A percentile compares a stretch with the other conserved stretches of the same genome.
These are phyloP conservation scores for Allophyes oxyacanthae DNA, from an alignment of 2,888 invertebrate genomes.

Conservation along the genomic window DNA sequence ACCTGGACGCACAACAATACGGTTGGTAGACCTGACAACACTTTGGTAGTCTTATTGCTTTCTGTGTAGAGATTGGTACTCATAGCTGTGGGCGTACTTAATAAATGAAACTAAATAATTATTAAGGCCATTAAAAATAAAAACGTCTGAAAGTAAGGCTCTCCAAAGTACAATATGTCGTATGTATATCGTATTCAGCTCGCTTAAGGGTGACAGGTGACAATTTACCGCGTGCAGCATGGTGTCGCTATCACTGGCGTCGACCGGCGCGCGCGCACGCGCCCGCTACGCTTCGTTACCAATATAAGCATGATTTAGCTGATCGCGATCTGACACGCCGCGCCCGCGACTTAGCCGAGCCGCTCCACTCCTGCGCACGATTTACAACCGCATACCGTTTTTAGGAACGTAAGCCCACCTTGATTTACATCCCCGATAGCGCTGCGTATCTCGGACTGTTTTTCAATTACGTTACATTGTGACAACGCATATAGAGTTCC, in stretches of 20 bases:
- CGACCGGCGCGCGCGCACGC: slow-evolving; percentile 62
- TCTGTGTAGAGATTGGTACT: slow-evolving; percentile 12
- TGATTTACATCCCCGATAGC: slow-evolving; percentile 53
- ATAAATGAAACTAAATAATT: background rate
- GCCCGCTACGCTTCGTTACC: slow-evolving; percentile 79
- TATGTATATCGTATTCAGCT: background rate
- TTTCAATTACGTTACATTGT: slow-evolving; percentile 73
- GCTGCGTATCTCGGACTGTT: slow-evolving; percentile 51
- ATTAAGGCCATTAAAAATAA: background rate
- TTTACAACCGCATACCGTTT: slow-evolving; percentile 57
- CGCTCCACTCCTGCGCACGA: slow-evolving; percentile 45
- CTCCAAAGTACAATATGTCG: slow-evolving; percentile 1
- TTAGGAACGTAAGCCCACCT: slow-evolving; percentile 51
- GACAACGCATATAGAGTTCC: slow-evolving; percentile 57
- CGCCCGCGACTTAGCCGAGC: slow-evolving; percentile 32
- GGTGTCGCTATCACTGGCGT: slow-evolving; percentile 13
- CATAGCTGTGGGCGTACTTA: too few relatives aligned
- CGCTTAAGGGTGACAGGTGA: slow-evolving; percentile 30
- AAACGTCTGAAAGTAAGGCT: background rate
- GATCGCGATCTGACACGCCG: slow-evolving; percentile 69
- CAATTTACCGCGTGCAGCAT: slow-evolving; percentile 40
- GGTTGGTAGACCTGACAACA: slow-evolving; percentile 1
- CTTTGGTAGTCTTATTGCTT: slow-evolving; percentile 16
- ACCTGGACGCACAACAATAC: background rate
- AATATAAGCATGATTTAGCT: slow-evolving; percentile 82